Conservation (phyloP, 2,113 vertebrate species). For the Neolamprologus falcicula region DNA sequence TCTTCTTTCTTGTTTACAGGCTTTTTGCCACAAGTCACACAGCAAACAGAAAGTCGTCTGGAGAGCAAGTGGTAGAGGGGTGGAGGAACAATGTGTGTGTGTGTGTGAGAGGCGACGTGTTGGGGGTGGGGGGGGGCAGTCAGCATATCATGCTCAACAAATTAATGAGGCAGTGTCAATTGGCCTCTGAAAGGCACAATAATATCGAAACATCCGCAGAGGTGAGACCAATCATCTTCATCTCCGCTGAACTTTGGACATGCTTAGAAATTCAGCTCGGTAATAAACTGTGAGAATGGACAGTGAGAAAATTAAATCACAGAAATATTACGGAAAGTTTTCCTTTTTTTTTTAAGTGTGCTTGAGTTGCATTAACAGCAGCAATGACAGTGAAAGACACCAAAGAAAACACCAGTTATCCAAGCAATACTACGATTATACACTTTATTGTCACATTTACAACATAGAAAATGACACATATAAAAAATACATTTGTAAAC, state of each 20-base stretch:
- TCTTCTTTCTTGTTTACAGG: constrained; percentile 41
- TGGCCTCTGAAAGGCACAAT: constrained; percentile 12
- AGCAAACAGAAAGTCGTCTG: constrained; percentile 22
- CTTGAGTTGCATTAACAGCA: not conserved
- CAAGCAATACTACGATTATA: constrained; percentile 10
- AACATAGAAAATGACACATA: constrained; percentile 64
- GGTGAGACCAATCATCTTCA: constrained; percentile 30
- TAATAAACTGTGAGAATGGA: not conserved
- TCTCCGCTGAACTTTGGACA: not conserved
- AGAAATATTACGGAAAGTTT: not conserved
- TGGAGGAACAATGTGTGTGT: constrained; percentile 2
- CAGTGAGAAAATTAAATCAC: not conserved
- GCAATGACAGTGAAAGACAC: not conserved
- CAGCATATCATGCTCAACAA: constrained; percentile 47
- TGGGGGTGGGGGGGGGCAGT: not conserved
- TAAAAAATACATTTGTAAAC: constrained; percentile 75
- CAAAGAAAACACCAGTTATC: not conserved
- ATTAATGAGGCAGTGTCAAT: constrained; percentile 49
- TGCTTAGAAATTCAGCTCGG: not conserved
- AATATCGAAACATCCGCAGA: not conserved
- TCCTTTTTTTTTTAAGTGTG: not conserved
- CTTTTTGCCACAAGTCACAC: constrained; percentile 26
- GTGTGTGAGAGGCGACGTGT: not conserved
- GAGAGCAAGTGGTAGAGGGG: constrained; percentile 29
- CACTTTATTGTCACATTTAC: constrained; percentile 65